Evolutionary conservation across 2,797 vertebrate genomes (phyloP).

Genomic region (Podargus strigoides): DNA sequence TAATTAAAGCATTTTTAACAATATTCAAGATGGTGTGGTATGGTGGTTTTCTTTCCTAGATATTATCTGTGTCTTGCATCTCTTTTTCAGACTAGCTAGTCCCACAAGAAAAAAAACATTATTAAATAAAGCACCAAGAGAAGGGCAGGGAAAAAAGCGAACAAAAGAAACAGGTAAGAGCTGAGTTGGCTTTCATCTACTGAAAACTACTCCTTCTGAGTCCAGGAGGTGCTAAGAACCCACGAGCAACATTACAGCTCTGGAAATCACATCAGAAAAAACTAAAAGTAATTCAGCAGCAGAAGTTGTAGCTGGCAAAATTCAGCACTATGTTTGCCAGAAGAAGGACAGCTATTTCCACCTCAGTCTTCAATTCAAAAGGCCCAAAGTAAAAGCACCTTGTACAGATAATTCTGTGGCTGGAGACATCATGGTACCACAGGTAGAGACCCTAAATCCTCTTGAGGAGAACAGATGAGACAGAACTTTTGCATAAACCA

Average conservation of each 20-base stretch:
- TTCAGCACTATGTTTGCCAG: neutral
- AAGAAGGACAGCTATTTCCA: neutral
- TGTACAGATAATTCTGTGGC: neutral
- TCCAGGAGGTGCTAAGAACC: neutral
- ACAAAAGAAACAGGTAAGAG: neutral
- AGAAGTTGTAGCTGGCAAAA: neutral
- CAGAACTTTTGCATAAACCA: neutral
- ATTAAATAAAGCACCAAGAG: neutral
- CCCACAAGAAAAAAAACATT: neutral
- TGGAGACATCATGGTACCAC: neutral
- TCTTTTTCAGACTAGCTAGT: neutral
- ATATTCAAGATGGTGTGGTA: neutral
- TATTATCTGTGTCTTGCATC: neutral
- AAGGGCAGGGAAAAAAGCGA: neutral
- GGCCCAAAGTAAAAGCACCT: neutral
- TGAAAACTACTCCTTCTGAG: neutral
- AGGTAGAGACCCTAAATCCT: neutral
- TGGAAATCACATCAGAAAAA: neutral
- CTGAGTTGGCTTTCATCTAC: neutral
- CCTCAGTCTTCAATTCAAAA: neutral
- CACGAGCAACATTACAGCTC: neutral
- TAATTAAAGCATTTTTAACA: conserved; percentile 74
- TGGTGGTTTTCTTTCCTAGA: neutral
- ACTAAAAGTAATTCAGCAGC: neutral
- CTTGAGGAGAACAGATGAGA: neutral